Percentiles rank a stretch among this genome's conserved stretches.
Conservation (phyloP, 2,113 vertebrate genomes). For the Dermatemys mawii region DNA sequence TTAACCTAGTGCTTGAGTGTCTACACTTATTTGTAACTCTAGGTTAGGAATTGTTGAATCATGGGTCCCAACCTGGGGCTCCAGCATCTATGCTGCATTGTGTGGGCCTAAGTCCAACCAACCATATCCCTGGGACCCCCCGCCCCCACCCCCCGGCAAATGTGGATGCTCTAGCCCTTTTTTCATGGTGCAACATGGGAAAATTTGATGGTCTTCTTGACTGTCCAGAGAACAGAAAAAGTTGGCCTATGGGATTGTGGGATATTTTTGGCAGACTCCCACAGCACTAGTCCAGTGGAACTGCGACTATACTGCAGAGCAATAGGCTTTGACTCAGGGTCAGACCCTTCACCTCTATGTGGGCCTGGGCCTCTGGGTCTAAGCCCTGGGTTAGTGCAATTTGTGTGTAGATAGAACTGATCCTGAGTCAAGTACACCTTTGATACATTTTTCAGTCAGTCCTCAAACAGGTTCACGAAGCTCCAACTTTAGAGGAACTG, state of each 20-base stretch:
- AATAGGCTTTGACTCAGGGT: neutral
- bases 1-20: neutral
- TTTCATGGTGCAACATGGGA: neutral
- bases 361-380: too few species aligned
- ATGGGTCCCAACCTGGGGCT: neutral
- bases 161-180: neutral
- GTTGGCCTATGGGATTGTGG: neutral
- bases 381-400: neutral
- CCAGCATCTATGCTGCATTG: neutral
- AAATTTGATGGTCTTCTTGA: neutral
- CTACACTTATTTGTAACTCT: neutral
- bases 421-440: neutral
- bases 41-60: neutral
- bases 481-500: neutral
- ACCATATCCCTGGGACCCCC: neutral
- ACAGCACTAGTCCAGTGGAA: neutral
- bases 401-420: neutral
- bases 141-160: too few species aligned
- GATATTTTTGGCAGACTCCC: neutral
- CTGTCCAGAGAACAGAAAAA: neutral
- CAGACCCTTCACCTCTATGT: neutral
- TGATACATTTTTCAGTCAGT: neutral
- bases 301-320: neutral
- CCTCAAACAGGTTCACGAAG: neutral
- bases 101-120: neutral